These are phyloP conservation scores for Chymomyza caudatula DNA, from an alignment of 2,888 invertebrate genomes.

Conservation along the genomic window DNA sequence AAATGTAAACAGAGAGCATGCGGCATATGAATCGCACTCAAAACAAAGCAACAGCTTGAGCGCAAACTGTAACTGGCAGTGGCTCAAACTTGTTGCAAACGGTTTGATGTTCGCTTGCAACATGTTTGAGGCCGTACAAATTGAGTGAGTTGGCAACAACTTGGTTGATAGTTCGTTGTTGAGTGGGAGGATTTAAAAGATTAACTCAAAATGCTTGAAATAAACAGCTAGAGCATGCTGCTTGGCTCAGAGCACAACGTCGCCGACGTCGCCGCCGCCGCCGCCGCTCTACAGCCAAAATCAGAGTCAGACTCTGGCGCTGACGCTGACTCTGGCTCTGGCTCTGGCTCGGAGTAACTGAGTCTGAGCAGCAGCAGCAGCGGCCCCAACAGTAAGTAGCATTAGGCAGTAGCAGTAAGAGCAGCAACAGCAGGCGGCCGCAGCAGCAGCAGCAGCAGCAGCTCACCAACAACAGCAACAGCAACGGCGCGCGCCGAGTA, in stretches of 20 bases:
- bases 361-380: background rate
- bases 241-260: background rate
- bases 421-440: background rate
- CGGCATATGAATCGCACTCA: conserved; percentile 26
- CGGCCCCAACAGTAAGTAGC: background rate
- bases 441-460: conserved; percentile 14
- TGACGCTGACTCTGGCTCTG: background rate
- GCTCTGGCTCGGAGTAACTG: background rate
- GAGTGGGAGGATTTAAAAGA: background rate
- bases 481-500: conserved; percentile 13
- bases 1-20: conserved; percentile 47
- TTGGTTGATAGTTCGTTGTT: background rate
- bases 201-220: background rate
- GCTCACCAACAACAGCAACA: conserved; percentile 3
- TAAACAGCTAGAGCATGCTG: conserved; percentile 17
- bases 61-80: background rate
- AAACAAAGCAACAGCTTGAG: conserved; percentile 25
- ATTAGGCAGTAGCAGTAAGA: conserved; percentile 2
- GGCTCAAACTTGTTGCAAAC: conserved; percentile 22
- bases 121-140: conserved; percentile 34
- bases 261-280: background rate
- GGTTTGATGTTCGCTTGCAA: background rate
- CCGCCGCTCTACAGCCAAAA: background rate
- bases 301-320: conserved; percentile 13
- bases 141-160: too few species aligned